Base-by-base conservation (phyloP, 2,113 vertebrate species). In the Dasypus novemcinctus region DNA sequence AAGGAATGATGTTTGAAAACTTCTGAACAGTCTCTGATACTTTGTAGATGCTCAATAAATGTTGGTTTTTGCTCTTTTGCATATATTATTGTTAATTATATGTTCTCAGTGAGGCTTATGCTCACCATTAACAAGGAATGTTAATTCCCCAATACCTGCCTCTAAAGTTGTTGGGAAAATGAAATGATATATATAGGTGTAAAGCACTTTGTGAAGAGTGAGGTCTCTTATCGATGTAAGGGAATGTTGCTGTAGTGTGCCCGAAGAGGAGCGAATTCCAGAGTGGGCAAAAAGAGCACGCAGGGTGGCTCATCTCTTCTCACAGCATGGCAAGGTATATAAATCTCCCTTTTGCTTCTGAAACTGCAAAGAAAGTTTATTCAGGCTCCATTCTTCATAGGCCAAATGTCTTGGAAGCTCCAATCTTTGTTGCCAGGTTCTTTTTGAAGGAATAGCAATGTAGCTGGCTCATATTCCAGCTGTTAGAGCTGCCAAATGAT, bases 371-470 rank as follows among this genome's bases (percentile, higher is more conserved):
- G 21, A 91, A 66, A 81, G 41, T 64, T 0, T 0, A 31, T 92
- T 87, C 91, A 64, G 38, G 43, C 31, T 61, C 66, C 20, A 88
- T 80, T 85, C 61, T 27, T 57, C 4, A 0, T 43, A 20, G 25
- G 6, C 66, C 54, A 94, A 41, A 23, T 92, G 71, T 49, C 36
- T 85, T 81, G 33, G 23, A 97, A 94, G 43, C 69, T 20, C 66
- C 57, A 82, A 10, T 49, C 66, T 74, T 49, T 57, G 61, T 75
- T 95, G 72, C 94, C 93, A 97, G 36, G 2, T 82, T 93, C 63
- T 88, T 95, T 95, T 63, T 69, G 81, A 91, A 94, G 86, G 72
- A 90, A 83, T 64, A 96, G n/a, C 31, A 83, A 91, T 78, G 31
- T 82, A 5, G 33, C 33, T 95, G 78, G 85, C 38, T 89, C 76